Evolutionary conservation across 2,888 invertebrate genomes (phyloP).

Genomic region (Criorhina ranunculi): DNA sequence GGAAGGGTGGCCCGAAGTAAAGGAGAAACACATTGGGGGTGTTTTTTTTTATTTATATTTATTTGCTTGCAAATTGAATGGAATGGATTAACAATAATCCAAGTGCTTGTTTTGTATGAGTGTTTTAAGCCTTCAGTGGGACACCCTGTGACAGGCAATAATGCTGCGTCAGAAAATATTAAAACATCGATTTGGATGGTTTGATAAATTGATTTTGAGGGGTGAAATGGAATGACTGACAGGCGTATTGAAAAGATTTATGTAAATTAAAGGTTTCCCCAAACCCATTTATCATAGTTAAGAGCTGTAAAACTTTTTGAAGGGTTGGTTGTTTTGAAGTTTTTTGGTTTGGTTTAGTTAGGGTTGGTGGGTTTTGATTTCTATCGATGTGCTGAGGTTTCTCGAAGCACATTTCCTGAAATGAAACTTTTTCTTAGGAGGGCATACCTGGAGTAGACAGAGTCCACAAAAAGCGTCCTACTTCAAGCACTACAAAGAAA

Average conservation of each 20-base stretch:
- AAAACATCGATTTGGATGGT: not conserved
- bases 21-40: not conserved
- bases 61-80: not conserved
- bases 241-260: not conserved
- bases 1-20: not conserved
- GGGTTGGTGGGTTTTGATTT: too few relatives aligned
- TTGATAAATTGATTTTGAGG: constrained; percentile 24
- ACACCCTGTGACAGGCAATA: not conserved
- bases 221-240: constrained; percentile 2
- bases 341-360: not conserved
- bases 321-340: not conserved
- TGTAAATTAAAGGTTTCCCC: not conserved
- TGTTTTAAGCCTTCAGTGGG: constrained; percentile 7
- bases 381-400: too few relatives aligned
- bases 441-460: too few relatives aligned
- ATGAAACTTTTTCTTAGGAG: too few relatives aligned
- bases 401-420: too few relatives aligned
- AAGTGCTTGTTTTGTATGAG: constrained; percentile 21
- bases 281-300: not conserved
- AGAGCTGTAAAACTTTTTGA: not conserved
- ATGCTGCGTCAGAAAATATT: not conserved
- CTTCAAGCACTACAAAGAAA: too few relatives aligned
- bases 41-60: constrained; percentile 2
- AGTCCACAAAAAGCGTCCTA: too few relatives aligned
- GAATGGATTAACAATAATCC: constrained; percentile 35